Conservation (phyloP, 2,888 invertebrate genomes). For the Drosophila demipolita region DNA sequence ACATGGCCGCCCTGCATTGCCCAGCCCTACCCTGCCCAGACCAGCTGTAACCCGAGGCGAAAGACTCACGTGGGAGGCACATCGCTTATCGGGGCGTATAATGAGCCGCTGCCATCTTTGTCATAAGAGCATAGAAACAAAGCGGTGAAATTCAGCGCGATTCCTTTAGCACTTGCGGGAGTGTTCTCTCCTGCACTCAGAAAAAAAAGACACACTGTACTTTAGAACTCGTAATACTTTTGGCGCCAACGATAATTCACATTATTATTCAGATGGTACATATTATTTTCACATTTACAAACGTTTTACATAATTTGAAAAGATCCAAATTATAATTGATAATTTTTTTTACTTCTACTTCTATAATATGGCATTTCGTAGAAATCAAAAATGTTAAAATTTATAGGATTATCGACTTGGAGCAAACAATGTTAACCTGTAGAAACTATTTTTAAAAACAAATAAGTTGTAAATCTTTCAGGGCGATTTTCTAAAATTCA, state of each 20-base stretch:
- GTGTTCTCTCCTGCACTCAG: constrained; percentile 12
- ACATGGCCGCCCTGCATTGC: constrained; percentile 22
- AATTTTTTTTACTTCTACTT: neutral
- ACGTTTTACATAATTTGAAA: no score
- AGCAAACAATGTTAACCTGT: no score
- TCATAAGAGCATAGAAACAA: constrained; percentile 69
- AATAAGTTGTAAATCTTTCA: neutral
- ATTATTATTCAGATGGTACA: neutral
- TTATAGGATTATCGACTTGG: no score
- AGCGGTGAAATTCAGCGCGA: constrained; percentile 80
- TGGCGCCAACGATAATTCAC: no score
- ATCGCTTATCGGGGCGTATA: constrained; percentile 77
- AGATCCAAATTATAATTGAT: no score
- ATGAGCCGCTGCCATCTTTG: constrained; percentile 80
- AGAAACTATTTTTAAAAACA: neutral
- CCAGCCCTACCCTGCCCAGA: neutral
- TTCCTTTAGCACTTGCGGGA: constrained; percentile 67
- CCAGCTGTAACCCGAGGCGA: constrained; percentile 68
- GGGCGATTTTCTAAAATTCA: neutral
- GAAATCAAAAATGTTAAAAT: neutral
- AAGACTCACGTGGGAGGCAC: constrained; percentile 77
- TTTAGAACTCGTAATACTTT: neutral
- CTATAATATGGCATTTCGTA: neutral
- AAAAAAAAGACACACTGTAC: neutral
- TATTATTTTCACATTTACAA: no score